Base-by-base conservation (phyloP, 1,140 invertebrate species). In the Trichonephila clavipes region DNA sequence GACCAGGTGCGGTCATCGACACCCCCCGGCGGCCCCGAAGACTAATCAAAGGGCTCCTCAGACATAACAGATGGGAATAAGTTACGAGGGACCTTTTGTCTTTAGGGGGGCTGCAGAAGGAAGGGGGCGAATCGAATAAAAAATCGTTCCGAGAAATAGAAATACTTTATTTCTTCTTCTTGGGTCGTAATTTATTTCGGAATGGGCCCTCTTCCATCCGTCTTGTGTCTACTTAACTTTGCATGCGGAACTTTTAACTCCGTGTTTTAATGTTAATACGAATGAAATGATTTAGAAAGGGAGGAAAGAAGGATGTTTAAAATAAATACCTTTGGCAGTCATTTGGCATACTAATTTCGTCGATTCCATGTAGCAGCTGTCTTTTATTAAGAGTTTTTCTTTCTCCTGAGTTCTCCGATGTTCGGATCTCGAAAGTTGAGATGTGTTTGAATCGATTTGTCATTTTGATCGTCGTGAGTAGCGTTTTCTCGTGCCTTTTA, bases 1-100 rank as follows among this genome's bases (percentile, higher is more conserved):
- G 88, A 90, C 88, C 88, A 90, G 88, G 88, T 90, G 85, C 85
- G 85, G 85, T 87, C 85, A 87, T 18, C 34, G 85, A 87, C 85
- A 87, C 51, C 58, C 85, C 24, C n/a, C 61, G 85, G 61, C 59
- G 51, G 51, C 16, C 19, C 19, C n/a, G 51, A 87, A 12, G 51
- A 51, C 51, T 51, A 87, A 61, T 62, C 51, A 62, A 62, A 69
- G 58, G 59, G 85, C 85, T 28, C 81, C 21, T 28, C 81, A 83
- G 81, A 83, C 81, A 18, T n/a, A 83, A 8, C 40, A n/a, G 51
- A 83, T 83, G 28, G 51, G 81, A 19, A 24, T 69, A 69, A 69
- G 24, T 69, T 28, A 24, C 24, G 66, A 69, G 66, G 66, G 66
- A 69, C 66, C 66, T 69, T 69, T 69, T 69, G 66, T 69, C 66